Conservation (phyloP, 2,888 invertebrate genomes). For the Acleris cristana region DNA sequence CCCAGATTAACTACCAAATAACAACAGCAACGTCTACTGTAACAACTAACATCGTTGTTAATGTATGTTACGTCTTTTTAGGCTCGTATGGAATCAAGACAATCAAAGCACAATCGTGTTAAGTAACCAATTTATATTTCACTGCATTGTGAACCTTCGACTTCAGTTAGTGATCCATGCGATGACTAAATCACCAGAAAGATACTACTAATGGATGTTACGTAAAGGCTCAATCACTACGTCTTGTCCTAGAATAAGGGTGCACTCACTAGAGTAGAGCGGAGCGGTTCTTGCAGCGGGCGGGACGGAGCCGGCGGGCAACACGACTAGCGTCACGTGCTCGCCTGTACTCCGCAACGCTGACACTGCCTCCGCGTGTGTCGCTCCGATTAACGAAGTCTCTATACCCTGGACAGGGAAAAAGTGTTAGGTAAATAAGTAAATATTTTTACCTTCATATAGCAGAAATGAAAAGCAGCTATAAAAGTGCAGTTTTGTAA, state of each 20-base stretch:
- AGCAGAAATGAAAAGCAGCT: no score
- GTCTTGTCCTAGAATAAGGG: conserved; percentile 35
- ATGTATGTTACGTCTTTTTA: no score
- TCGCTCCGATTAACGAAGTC: conserved; percentile 76
- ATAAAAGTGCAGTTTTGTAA: no score
- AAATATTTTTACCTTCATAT: no score
- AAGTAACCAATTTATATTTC: no score
- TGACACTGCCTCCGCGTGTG: conserved; percentile 77
- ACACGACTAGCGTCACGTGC: conserved; percentile 74
- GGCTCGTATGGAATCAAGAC: no score
- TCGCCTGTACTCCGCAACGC: conserved; percentile 77
- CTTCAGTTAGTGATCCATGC: no score
- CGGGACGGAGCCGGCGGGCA: conserved; percentile 74
- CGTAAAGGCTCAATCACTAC: background rate
- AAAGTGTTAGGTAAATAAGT: background rate
- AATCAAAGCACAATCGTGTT: no score
- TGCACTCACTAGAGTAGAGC: conserved; percentile 71
- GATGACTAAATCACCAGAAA: background rate
- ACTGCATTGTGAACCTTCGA: no score
- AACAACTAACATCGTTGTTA: no score
- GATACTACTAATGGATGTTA: background rate
- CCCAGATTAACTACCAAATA: no score
- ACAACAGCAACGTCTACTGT: no score
- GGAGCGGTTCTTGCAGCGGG: conserved; percentile 71
- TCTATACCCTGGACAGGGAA: conserved; percentile 67